Conservation (phyloP, 2,888 invertebrate species). For the Adineta ricciae region DNA sequence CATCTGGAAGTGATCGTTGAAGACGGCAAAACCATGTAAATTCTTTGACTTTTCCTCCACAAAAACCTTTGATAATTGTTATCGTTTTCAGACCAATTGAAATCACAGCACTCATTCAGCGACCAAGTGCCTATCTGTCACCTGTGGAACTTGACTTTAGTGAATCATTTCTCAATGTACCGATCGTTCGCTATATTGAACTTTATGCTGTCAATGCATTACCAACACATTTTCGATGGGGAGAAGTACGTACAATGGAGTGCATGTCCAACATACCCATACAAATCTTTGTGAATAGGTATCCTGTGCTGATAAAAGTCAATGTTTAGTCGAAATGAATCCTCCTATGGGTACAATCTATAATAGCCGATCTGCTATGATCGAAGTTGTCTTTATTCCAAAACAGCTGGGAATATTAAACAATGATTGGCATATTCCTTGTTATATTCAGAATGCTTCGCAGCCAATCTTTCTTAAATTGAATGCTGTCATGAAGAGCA, state of each 20-base stretch:
- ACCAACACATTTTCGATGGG: conserved; percentile 10
- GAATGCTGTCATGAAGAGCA: not conserved
- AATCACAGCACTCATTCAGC: not conserved
- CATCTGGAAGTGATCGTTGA: not conserved
- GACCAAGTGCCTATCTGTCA: not conserved
- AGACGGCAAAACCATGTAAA: conserved; percentile 1
- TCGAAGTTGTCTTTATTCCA: not conserved
- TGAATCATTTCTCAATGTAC: not conserved
- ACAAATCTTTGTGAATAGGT: not conserved
- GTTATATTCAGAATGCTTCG: not conserved
- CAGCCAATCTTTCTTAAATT: not conserved
- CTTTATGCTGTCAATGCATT: not conserved
- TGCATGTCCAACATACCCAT: no score
- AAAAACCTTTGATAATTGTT: no score
- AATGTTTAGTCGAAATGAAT: not conserved
- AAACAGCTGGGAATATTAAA: not conserved
- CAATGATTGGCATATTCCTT: not conserved
- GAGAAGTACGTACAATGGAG: not conserved
- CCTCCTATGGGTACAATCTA: not conserved
- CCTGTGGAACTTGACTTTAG: not conserved
- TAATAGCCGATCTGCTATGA: not conserved
- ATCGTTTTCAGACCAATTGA: not conserved
- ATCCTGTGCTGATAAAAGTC: not conserved
- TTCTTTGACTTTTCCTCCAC: not conserved
- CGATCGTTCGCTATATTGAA: not conserved